A percentile compares a stretch with the other conserved stretches of the same genome.
These are phyloP conservation scores for Sycobia sp. DNA, from an alignment of 1,140 invertebrate species.

Conservation along the genomic window DNA sequence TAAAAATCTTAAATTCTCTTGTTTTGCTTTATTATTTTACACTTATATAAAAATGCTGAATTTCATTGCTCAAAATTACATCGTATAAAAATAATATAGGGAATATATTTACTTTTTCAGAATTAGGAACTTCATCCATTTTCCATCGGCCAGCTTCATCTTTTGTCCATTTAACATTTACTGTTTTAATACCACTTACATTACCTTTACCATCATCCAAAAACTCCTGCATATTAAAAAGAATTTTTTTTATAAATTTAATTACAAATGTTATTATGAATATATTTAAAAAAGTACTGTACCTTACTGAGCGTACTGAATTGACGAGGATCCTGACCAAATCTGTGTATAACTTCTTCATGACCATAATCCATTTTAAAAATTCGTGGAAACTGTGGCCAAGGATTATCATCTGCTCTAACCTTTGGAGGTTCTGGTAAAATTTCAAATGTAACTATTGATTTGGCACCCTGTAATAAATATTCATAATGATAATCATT, in stretches of 20 bases:
- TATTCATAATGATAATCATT: not conserved
- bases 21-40: not conserved
- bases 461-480: conserved; percentile 80
- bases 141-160: conserved; percentile 92
- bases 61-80: no score
- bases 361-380: conserved; percentile 99
- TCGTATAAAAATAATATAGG: no score
- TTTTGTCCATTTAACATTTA: conserved; percentile 91
- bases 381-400: conserved; percentile 97
- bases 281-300: no score
- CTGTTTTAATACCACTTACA: conserved; percentile 87
- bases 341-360: conserved; percentile 88
- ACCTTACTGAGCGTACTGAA: conserved; percentile 92
- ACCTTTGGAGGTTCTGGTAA: conserved; percentile 85
- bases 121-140: conserved; percentile 86
- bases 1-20: no score
- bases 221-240: conserved; percentile 73
- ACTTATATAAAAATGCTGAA: no score
- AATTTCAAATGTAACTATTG: conserved; percentile 97
- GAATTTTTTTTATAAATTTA: not conserved
- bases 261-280: no score
- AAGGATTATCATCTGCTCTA: conserved; percentile 88
- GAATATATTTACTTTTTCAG: conserved; percentile 77
- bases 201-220: conserved; percentile 88
- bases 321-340: conserved; percentile 90